Evolutionary conservation across 2,888 invertebrate genomes (phyloP).

Genomic region (Athalia rosae): DNA sequence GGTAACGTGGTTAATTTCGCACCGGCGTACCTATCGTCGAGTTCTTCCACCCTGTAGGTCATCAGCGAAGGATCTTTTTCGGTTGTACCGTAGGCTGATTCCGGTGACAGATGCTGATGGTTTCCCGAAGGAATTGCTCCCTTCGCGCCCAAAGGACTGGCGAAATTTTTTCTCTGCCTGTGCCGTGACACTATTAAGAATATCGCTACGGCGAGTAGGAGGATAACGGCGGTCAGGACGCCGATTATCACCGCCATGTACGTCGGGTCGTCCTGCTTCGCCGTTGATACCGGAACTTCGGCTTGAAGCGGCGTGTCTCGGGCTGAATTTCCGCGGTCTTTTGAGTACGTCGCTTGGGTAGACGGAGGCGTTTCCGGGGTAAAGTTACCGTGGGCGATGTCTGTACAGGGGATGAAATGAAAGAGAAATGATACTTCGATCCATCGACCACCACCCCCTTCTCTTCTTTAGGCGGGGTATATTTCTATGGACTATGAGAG

Average conservation of each 20-base stretch:
- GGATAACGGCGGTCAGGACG: constrained; percentile 77
- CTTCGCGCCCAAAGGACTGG: constrained; percentile 74
- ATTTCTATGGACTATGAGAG: constrained; percentile 23
- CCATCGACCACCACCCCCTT: constrained; percentile 16
- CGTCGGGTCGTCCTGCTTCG: constrained; percentile 75
- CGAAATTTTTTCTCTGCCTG: constrained; percentile 75
- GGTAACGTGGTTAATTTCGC: constrained; percentile 70
- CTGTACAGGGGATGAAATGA: constrained; percentile 65
- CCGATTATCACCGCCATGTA: constrained; percentile 77
- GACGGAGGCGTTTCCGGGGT: constrained; percentile 74
- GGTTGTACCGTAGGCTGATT: constrained; percentile 75
- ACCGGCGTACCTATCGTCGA: constrained; percentile 75
- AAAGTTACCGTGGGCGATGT: constrained; percentile 77
- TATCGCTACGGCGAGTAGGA: constrained; percentile 77
- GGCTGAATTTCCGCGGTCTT: constrained; percentile 64
- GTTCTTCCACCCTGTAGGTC: constrained; percentile 77
- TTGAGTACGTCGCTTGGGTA: constrained; percentile 68
- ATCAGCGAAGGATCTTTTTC: constrained; percentile 75
- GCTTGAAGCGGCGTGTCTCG: constrained; percentile 66
- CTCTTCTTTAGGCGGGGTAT: neutral
- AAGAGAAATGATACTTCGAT: constrained; percentile 44
- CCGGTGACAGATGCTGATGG: constrained; percentile 74
- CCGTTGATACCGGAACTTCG: constrained; percentile 72
- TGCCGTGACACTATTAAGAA: constrained; percentile 76
- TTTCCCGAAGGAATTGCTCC: constrained; percentile 71